phyloP scores from a whole-genome alignment of 2,888 invertebrate species.

The Andrena flavipes region DNA sequence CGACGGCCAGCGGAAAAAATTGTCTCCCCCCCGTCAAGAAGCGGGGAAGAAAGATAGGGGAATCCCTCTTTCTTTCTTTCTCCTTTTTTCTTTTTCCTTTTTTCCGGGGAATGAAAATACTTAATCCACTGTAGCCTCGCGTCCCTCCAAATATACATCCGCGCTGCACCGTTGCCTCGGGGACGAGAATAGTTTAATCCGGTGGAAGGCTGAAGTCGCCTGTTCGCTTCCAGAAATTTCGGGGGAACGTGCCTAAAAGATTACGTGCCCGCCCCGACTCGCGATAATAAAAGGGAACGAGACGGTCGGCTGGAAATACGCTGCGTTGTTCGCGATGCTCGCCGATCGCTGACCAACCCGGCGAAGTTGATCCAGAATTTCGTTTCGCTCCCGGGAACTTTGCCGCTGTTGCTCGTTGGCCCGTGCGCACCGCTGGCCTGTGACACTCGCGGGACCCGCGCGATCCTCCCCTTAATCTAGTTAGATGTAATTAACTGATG shows the following conservation, averaged over 20 bases:
- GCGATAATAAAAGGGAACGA: background rate
- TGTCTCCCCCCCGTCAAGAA: slow-evolving; percentile 41
- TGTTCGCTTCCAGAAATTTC: too few species aligned
- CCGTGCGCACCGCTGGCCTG: background rate
- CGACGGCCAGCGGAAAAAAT: slow-evolving; percentile 39
- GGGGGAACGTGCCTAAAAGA: too few species aligned
- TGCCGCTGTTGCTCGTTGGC: background rate
- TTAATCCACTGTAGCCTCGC: slow-evolving; percentile 13
- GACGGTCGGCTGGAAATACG: background rate
- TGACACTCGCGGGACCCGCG: slow-evolving; percentile 28
- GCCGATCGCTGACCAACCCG: background rate
- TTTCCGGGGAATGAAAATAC: slow-evolving; percentile 4
- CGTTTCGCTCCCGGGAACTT: background rate
- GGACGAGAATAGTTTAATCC: slow-evolving; percentile 11
- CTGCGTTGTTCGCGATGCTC: background rate
- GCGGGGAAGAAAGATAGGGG: slow-evolving; percentile 45
- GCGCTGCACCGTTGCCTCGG: background rate
- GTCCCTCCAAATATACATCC: background rate
- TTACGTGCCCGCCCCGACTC: too few species aligned
- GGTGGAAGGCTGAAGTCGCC: background rate
- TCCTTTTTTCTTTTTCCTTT: background rate
- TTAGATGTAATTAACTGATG: slow-evolving; percentile 61
- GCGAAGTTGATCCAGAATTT: background rate
- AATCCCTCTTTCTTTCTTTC: background rate
- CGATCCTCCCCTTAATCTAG: slow-evolving; percentile 43